These are phyloP conservation scores for Plebejus melissa DNA, from an alignment of 2,888 invertebrate genomes.

Conservation along the genomic window DNA sequence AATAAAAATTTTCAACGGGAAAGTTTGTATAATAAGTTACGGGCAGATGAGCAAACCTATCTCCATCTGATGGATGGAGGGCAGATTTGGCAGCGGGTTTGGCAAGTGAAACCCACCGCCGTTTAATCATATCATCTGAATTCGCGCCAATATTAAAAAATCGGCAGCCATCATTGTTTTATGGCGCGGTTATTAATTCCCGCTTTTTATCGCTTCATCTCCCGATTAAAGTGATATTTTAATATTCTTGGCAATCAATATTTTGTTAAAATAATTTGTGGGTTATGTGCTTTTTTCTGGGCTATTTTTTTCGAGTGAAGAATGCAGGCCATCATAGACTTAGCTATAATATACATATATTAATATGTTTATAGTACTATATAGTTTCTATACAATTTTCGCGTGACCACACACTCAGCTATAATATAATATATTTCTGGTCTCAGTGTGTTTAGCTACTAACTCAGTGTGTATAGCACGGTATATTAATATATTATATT, in stretches of 20 bases:
- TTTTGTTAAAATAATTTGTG: background rate
- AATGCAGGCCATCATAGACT: background rate
- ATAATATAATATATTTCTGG: too few species aligned
- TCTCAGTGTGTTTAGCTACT: too few species aligned
- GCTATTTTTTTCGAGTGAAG: background rate
- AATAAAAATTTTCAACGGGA: background rate
- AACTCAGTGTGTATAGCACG: too few species aligned
- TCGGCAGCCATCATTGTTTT: conserved; percentile 25
- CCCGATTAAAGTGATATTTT: conserved; percentile 15
- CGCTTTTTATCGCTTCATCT: conserved; percentile 10
- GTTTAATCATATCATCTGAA: conserved; percentile 38
- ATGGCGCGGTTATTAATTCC: conserved; percentile 19
- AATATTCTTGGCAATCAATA: conserved; percentile 12
- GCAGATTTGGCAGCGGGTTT: conserved; percentile 41
- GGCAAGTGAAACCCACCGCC: conserved; percentile 35
- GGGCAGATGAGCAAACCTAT: conserved; percentile 22
- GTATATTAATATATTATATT: too few species aligned
- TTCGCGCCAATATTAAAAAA: conserved; percentile 37
- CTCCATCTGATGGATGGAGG: conserved; percentile 36
- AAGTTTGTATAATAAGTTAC: conserved; percentile 19
- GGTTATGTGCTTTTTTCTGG: background rate
- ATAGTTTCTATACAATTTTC: too few species aligned
- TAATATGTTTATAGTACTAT: too few species aligned
- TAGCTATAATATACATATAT: too few species aligned
- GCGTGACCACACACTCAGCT: too few species aligned